Evolutionary conservation across 2,113 vertebrate genomes (phyloP), one percentile per base, ranked within the genome.

Genomic region (Albula goreensis): DNA sequence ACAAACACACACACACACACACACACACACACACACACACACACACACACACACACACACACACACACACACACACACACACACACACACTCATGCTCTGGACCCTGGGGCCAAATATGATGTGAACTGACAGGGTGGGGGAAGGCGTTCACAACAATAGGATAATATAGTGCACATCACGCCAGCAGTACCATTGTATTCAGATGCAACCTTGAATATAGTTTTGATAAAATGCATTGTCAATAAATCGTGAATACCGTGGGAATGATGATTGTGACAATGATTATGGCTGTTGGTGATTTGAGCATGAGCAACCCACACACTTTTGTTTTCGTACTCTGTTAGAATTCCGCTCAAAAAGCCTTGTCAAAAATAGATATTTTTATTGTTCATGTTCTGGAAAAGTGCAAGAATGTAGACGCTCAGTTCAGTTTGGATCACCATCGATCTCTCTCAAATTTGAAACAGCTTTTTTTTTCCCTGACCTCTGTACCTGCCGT

Each of bases 101-200:
- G 48, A 74, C 63, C 83, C 83, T 83, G 63, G 19, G 83, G 70
- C 74, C 50, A 52, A 78, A 15, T 53, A 49, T 78, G 83, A 84
- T 84, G 19, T 84, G 50, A 84, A 84, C 83, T 78, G 83, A 84
- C 83, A 78, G 70, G 49, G 83, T 19, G 25, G 25, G 15, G 51
- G 84, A 48, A 25, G 52, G 78, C 25, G 12, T 41, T 77, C 4
- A 15, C 78, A 81, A 81, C 84, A 80, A 80, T 50, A 19, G 56
- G 84, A 49, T 48, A 48, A 11, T 48, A 25, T 48, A 25, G 51
- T 48, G 31, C 9, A 15, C 81, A 63, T 3, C 50, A 60, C 50
- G 19, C 8, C 19, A 60, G 50, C 49, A n/a, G 51, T 25, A 31
- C 22, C 25, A 74, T 74, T 74, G 70, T 74, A 31, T 74, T 74